These are phyloP conservation scores for Timema podura DNA, from an alignment of 2,888 invertebrate species.

Conservation along the genomic window DNA sequence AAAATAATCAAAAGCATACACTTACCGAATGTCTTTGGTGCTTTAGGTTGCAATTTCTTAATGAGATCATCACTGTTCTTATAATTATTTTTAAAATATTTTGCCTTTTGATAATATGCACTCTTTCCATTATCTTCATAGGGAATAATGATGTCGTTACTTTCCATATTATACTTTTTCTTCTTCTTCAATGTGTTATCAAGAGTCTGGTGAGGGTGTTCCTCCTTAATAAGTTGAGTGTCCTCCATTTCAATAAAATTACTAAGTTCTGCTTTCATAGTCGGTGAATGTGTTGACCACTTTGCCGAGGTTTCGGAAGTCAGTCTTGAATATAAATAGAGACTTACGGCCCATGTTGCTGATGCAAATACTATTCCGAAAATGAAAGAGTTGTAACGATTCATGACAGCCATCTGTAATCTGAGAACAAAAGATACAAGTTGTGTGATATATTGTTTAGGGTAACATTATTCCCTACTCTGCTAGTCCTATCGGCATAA, in stretches of 20 bases:
- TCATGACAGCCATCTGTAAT: constrained; percentile 24
- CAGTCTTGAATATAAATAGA: constrained; percentile 66
- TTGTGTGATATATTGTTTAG: too few species aligned
- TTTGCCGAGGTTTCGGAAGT: constrained; percentile 37
- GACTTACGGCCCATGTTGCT: constrained; percentile 66
- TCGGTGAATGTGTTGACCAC: too few species aligned
- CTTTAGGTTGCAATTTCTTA: constrained; percentile 47
- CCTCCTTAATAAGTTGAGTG: too few species aligned
- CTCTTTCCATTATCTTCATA: constrained; percentile 34
- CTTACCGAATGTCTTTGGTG: constrained; percentile 41
- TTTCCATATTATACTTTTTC: constrained; percentile 16
- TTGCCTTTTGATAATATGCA: constrained; percentile 20
- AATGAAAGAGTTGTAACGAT: constrained; percentile 54
- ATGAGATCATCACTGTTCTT: constrained; percentile 48
- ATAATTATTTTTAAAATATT: constrained; percentile 32
- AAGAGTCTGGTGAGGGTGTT: too few species aligned
- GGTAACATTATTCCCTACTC: too few species aligned
- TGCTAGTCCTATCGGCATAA: too few species aligned
- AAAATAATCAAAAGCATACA: too few species aligned
- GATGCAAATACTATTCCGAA: constrained; percentile 71
- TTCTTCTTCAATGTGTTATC: not conserved
- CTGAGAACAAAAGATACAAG: too few species aligned
- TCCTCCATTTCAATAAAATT: too few species aligned
- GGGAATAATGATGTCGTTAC: constrained; percentile 34
- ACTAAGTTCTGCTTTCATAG: too few species aligned